These are phyloP conservation scores for Formicarius rufipectus DNA, from an alignment of 2,113 vertebrate genomes.

Conservation along the genomic window DNA sequence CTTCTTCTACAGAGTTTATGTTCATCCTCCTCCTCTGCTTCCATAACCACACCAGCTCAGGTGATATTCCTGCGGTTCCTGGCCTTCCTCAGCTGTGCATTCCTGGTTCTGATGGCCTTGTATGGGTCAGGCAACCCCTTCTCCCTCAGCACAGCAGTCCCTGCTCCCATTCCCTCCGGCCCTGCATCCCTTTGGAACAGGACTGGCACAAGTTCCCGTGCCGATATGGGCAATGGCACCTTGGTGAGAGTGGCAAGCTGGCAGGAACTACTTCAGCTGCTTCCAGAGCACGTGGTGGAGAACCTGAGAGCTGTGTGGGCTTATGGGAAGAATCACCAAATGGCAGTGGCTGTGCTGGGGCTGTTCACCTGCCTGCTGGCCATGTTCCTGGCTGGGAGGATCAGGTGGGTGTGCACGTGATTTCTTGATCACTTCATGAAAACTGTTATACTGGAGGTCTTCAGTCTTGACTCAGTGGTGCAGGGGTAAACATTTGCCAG, in stretches of 20 bases:
- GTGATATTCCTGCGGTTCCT: constrained; percentile 86
- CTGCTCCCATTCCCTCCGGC: constrained; percentile 7
- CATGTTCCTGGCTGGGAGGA: constrained; percentile 85
- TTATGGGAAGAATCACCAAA: constrained; percentile 84
- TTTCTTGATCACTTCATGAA: not conserved
- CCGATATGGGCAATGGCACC: not conserved
- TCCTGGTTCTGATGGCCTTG: constrained; percentile 77
- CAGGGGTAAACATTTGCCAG: not conserved
- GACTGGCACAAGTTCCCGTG: not conserved
- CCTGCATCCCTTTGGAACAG: not conserved
- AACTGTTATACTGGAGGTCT: accelerated
- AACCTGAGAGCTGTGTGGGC: constrained; percentile 76
- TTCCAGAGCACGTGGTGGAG: constrained; percentile 75
- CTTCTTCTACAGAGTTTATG: constrained; percentile 76
- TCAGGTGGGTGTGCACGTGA: constrained; percentile 75
- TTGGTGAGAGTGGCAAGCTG: constrained; percentile 28
- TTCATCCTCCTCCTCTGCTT: constrained; percentile 39
- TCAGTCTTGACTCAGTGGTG: not conserved
- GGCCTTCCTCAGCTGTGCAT: constrained; percentile 84
- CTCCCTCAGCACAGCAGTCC: not conserved
- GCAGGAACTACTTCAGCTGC: constrained; percentile 75
- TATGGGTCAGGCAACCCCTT: constrained; percentile 65
- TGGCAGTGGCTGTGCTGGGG: constrained; percentile 80
- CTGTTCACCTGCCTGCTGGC: constrained; percentile 86
- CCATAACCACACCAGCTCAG: constrained; percentile 74